These are phyloP conservation scores for Empidonax traillii DNA, from an alignment of 2,113 vertebrate genomes.

Conservation along the genomic window DNA sequence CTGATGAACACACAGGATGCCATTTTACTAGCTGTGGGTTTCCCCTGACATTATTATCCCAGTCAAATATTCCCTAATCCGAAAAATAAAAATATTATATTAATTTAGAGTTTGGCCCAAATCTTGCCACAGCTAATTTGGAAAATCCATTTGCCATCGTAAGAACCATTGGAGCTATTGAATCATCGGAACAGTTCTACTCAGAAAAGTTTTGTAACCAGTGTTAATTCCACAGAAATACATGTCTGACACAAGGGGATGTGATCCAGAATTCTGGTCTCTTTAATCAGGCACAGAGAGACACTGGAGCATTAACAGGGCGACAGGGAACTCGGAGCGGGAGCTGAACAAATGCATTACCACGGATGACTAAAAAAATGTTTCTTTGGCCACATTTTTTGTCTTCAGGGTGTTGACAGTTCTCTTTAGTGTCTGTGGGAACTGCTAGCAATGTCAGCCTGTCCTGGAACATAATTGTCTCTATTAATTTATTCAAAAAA, in stretches of 20 bases:
- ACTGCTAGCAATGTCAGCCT: not conserved
- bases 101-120: not conserved
- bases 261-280: not conserved
- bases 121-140: not conserved
- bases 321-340: not conserved
- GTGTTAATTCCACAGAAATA: not conserved
- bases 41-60: not conserved
- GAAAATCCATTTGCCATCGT: not conserved
- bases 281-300: not conserved
- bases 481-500: slow-evolving; percentile 37
- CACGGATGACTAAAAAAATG: not conserved
- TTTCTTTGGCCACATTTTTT: not conserved
- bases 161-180: not conserved
- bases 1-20: not conserved
- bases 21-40: not conserved
- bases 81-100: not conserved
- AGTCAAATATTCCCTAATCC: not conserved
- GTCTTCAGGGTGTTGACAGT: slow-evolving; percentile 1
- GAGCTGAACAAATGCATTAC: not conserved
- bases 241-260: not conserved
- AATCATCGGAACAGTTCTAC: not conserved
- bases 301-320: not conserved
- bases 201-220: not conserved
- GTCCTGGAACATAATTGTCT: slow-evolving; percentile 19
- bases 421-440: slow-evolving; percentile 39